Evolutionary conservation across 2,888 invertebrate genomes (phyloP), one percentile per base, ranked within the genome.

Genomic region (Tanypteryx hageni): DNA sequence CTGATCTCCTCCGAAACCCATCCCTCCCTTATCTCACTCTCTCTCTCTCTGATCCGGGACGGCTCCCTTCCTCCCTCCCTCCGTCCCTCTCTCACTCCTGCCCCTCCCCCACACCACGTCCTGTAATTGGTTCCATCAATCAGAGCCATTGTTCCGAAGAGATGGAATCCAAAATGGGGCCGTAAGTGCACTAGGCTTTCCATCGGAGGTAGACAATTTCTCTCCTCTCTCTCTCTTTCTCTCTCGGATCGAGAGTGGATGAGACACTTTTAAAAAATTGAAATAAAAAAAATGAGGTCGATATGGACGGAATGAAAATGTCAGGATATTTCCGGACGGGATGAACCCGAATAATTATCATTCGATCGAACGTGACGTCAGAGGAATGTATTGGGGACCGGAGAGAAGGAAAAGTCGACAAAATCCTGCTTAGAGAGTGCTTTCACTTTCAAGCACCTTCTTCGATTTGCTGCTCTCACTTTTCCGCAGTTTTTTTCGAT

Each of bases 41-140:
- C 31, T 31, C 61, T 22, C 31, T 3, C 22, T 27, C 59, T 59
- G 58, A 57, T 86, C 86, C 61, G 4, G 68, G 68, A 68, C 68
- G 68, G 7, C 68, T 22, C 31, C 44, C 82, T 10, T 14, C 16
- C 31, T 27, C 82, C 64, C 64, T 11, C 64, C 11, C 64, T 11
- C 16, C 7, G 10, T n/a, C 64, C 11, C 64, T n/a, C 16, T n/a
- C 13, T n/a, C 57, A 10, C 14, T 57, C 82, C 13, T 82, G 5
- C 57, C 83, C 44, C 31, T 16, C 27, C 44, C 64, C 10, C 22
- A 64, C 44, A 3, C 89, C 64, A 44, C 86, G 59, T 86, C 89
- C 89, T 89, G 89, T 89, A 89, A 89, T 89, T 89, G 89, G 89
- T 89, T 89, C 89, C 89, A 89, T 89, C 89, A 89, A 89, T 89